A percentile compares a stretch with the other conserved stretches of the same genome.
Conservation (phyloP, 2,888 invertebrate genomes). For the Physocephala rufipes region DNA sequence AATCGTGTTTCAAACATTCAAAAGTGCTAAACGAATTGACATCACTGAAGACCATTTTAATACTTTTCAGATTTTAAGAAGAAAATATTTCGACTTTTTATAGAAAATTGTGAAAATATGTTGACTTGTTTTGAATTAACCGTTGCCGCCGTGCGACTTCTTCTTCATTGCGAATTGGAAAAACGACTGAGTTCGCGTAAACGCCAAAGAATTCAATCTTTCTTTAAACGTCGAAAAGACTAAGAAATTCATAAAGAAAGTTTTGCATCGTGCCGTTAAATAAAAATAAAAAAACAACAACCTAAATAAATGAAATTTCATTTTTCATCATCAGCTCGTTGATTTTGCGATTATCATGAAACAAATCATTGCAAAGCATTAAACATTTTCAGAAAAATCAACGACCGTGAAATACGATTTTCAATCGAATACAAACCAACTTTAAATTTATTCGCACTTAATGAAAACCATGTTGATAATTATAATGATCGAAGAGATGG, state of each 20-base stretch:
- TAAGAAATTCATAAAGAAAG: constrained; percentile 42
- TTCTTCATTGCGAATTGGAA: constrained; percentile 59
- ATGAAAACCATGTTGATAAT: constrained; percentile 11
- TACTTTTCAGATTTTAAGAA: neutral
- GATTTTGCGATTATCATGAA: constrained; percentile 39
- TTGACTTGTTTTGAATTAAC: constrained; percentile 37
- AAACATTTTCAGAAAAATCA: constrained; percentile 37
- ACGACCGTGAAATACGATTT: constrained; percentile 40
- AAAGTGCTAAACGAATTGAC: constrained; percentile 42
- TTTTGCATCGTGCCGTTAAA: constrained; percentile 36
- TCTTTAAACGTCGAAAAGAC: constrained; percentile 14
- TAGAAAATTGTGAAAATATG: neutral
- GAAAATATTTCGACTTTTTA: no score
- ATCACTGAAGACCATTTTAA: constrained; percentile 53
- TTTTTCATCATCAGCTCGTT: constrained; percentile 44
- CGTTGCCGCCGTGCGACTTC: constrained; percentile 56
- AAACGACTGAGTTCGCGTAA: constrained; percentile 44
- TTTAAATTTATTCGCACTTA: constrained; percentile 11
- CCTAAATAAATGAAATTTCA: constrained; percentile 43
- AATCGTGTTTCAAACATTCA: constrained; percentile 45
- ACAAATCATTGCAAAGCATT: no score
- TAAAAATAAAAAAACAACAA: neutral
- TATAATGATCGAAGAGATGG: constrained; percentile 13
- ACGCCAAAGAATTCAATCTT: constrained; percentile 36
- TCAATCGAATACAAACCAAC: constrained; percentile 19